A percentile compares a stretch with the other conserved stretches of the same genome.
Conservation (phyloP, 2,888 invertebrate species). For the Mesorhabditis belari region DNA sequence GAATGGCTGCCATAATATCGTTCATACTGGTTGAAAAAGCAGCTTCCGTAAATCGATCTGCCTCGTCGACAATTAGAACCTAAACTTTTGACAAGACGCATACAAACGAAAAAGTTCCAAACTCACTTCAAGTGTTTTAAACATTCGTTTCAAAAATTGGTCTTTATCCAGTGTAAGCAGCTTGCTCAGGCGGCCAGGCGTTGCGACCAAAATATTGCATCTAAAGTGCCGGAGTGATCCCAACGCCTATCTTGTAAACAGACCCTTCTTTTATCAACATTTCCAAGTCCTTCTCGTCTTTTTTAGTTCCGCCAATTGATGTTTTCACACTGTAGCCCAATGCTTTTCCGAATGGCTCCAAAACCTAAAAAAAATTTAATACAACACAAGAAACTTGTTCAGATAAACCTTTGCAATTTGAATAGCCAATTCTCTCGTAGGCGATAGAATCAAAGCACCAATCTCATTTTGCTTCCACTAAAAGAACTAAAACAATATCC, state of each 20-base stretch:
- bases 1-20: constrained; percentile 80
- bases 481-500: neutral
- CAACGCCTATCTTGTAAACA: neutral
- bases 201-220: constrained; percentile 81
- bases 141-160: neutral
- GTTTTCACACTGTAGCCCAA: constrained; percentile 17
- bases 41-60: constrained; percentile 83
- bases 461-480: constrained; percentile 57
- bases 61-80: constrained; percentile 87
- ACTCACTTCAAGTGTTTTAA: neutral
- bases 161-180: constrained; percentile 55
- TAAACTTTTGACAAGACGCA: neutral
- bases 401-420: constrained; percentile 69
- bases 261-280: constrained; percentile 37
- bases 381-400: neutral
- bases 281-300: constrained; percentile 21
- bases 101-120: neutral
- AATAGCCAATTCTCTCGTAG: constrained; percentile 85
- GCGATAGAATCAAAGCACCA: constrained; percentile 83
- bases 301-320: constrained; percentile 55
- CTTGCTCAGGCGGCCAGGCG: constrained; percentile 87
- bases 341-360: constrained; percentile 24
- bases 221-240: constrained; percentile 24
- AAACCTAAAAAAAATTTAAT: constrained; percentile 6
- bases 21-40: constrained; percentile 74